Evolutionary conservation across 1,140 invertebrate genomes (phyloP).

Genomic region (Acromyrmex echinatior): DNA sequence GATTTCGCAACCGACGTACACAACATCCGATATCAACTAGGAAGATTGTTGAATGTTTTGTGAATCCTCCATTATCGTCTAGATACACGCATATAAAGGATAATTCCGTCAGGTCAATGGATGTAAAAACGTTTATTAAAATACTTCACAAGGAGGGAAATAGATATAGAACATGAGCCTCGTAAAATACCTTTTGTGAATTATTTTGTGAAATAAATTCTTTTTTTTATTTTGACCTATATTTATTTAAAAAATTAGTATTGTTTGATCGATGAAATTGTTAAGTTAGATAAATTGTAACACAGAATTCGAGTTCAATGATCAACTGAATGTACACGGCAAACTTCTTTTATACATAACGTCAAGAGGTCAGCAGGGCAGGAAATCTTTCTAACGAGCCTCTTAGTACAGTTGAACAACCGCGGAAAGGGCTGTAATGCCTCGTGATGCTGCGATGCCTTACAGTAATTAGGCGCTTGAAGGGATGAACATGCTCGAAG

Average conservation of each 20-base stretch:
- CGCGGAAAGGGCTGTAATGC: conserved; percentile 42
- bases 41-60: conserved; percentile 19
- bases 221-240: neutral
- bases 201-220: neutral
- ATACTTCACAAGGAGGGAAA: neutral
- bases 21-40: conserved; percentile 20
- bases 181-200: neutral
- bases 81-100: neutral
- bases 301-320: neutral
- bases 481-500: conserved; percentile 46
- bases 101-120: neutral
- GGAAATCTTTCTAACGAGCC: conserved; percentile 81
- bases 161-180: neutral
- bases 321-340: conserved; percentile 81
- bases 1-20: neutral
- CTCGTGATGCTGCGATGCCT: neutral
- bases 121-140: neutral
- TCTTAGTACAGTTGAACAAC: conserved; percentile 64
- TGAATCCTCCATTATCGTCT: conserved; percentile 25
- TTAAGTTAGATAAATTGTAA: neutral
- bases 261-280: neutral
- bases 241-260: neutral
- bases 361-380: conserved; percentile 73
- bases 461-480: conserved; percentile 51
- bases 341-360: conserved; percentile 79